phyloP scores from a whole-genome alignment of 2,888 invertebrate species.

The Calliopum simillimum region DNA sequence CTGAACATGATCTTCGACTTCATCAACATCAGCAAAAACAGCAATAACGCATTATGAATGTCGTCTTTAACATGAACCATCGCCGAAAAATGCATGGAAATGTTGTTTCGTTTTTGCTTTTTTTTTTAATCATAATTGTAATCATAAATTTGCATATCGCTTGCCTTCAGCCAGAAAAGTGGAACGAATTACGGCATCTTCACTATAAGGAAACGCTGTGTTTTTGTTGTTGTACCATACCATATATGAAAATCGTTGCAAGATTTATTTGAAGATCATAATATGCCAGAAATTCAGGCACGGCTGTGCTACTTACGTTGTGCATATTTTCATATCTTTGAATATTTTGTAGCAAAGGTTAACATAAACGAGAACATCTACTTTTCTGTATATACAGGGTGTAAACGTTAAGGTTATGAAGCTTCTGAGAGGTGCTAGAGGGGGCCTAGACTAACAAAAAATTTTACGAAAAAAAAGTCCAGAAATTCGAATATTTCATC shows the following conservation, averaged over 20 bases:
- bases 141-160: conserved; percentile 20
- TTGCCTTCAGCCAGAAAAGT: conserved; percentile 13
- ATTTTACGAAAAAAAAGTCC: too few relatives aligned
- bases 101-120: neutral
- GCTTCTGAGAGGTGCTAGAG: too few relatives aligned
- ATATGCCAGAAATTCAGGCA: neutral
- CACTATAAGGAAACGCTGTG: neutral
- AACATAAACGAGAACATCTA: too few relatives aligned
- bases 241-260: neutral
- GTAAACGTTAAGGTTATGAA: too few relatives aligned
- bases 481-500: too few relatives aligned
- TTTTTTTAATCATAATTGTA: neutral
- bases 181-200: conserved; percentile 28
- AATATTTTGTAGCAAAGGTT: neutral
- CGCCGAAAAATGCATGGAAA: neutral
- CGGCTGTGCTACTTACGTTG: conserved; percentile 17
- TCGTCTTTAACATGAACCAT: neutral
- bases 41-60: neutral
- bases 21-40: neutral
- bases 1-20: neutral
- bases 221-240: neutral
- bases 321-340: too few relatives aligned
- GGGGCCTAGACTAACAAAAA: too few relatives aligned
- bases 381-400: too few relatives aligned
- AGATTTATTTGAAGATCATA: conserved; percentile 39